phyloP scores from a whole-genome alignment of 2,113 vertebrate genomes.

The Kobus ellipsiprymnus region DNA sequence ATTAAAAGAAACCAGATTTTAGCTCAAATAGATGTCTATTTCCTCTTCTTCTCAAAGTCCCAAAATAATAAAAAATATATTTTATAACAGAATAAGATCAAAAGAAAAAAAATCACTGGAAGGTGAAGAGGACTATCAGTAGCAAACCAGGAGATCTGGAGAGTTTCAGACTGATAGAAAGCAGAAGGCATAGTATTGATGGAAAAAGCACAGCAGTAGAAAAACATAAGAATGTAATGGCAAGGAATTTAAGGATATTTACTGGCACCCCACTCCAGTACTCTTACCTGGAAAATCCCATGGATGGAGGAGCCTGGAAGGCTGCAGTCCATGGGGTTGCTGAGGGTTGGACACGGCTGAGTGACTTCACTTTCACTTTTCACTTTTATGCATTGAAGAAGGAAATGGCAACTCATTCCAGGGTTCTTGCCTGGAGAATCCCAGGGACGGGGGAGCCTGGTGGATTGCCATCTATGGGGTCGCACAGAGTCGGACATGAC shows the following conservation, averaged over 20 bases:
- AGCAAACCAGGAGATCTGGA: not conserved
- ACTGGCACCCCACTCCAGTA: too few species aligned
- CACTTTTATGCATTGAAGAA: too few species aligned
- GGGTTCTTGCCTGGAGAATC: too few species aligned
- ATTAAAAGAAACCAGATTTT: not conserved
- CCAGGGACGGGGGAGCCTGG: too few species aligned
- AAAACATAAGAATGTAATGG: not conserved
- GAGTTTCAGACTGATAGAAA: not conserved
- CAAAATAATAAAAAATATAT: not conserved
- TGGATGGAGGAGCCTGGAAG: too few species aligned
- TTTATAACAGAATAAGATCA: not conserved
- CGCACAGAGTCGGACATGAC: fast-evolving
- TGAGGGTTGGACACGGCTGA: too few species aligned
- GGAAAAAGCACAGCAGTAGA: not conserved
- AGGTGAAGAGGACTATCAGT: not conserved
- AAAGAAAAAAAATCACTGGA: not conserved
- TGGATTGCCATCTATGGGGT: too few species aligned
- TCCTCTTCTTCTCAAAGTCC: not conserved
- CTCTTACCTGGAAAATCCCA: too few species aligned
- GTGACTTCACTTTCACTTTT: too few species aligned
- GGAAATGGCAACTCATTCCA: too few species aligned
- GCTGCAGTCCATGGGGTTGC: too few species aligned
- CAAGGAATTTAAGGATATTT: not conserved
- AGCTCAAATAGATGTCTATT: not conserved
- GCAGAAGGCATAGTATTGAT: not conserved